These are phyloP conservation scores for Protomyctophum bolini DNA, from an alignment of 2,113 vertebrate species.

Conservation along the genomic window DNA sequence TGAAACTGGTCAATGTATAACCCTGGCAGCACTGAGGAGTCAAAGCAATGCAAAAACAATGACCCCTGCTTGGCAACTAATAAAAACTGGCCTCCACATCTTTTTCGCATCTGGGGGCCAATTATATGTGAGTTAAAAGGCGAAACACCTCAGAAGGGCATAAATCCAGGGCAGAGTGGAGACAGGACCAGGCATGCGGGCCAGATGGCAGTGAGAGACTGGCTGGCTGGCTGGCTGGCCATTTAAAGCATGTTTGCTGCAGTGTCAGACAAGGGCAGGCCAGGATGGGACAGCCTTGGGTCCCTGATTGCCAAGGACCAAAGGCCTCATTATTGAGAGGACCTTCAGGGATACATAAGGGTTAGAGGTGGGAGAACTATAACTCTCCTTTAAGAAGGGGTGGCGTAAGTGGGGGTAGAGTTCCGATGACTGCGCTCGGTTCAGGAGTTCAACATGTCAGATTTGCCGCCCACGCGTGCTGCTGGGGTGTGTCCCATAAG, in stretches of 20 bases:
- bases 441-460: slow-evolving; percentile 62
- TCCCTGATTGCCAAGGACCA: slow-evolving; percentile 60
- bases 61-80: slow-evolving; percentile 70
- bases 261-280: slow-evolving; percentile 12
- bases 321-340: slow-evolving; percentile 63
- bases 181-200: slow-evolving; percentile 69
- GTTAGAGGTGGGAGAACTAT: slow-evolving; percentile 45
- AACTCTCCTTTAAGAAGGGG: slow-evolving; percentile 24
- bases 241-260: slow-evolving; percentile 41
- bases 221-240: slow-evolving; percentile 34
- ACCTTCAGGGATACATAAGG: slow-evolving; percentile 51
- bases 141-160: slow-evolving; percentile 75
- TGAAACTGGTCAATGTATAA: slow-evolving; percentile 24
- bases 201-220: slow-evolving; percentile 69
- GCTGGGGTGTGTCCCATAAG: slow-evolving; percentile 5
- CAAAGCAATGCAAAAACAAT: slow-evolving; percentile 62
- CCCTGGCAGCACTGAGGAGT: slow-evolving; percentile 39
- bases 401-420: slow-evolving; percentile 13
- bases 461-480: slow-evolving; percentile 27
- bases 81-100: slow-evolving; percentile 73
- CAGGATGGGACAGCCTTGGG: slow-evolving; percentile 52
- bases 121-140: slow-evolving; percentile 77
- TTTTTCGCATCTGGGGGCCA: slow-evolving; percentile 78
- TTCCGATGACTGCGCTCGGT: slow-evolving; percentile 23
- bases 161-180: slow-evolving; percentile 68